Evolutionary conservation across 2,113 vertebrate species (phyloP), one percentile per base, ranked within the genome.

Genomic region (Tauraco erythrolophus): DNA sequence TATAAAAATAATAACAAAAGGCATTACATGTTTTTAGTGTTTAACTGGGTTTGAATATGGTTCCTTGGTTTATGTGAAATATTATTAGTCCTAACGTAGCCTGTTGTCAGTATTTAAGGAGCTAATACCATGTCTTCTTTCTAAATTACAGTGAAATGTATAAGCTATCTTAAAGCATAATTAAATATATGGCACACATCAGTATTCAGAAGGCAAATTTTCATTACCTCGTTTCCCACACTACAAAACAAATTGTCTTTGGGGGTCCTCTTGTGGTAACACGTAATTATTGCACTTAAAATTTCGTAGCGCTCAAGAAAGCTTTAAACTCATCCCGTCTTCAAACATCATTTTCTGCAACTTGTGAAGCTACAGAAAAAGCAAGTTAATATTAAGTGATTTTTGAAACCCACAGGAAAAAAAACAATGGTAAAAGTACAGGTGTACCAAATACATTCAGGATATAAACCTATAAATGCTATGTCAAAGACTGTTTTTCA

Each of bases 221-320:
- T 4, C 39, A 31, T 11, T 9, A 35, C 8, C 60, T 9, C 21
- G 4, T 24, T 71, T 88, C 83, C 35, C 39, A 48, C 41, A 39
- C 86, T 84, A 85, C 30, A 82, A 50, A 30, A 97, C 92, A 90
- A 86, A 80, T 87, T 97, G 95, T 96, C 96, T 97, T 98, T 96
- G 96, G 80, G 96, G 35, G 98, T 85, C 98, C 98, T 98, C 98
- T 95, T 54, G 97, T 98, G 98, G 97, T 72, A 86, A 70, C 17
- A 64, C 10, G 45, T 51, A 54, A 95, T 78, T 48, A 97, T n/a
- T 97, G 91, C 97, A 97, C 25, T 78, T 89, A 65, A 39, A 35
- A 37, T 57, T 58, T 37, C 2, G 17, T 33, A 46, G 54, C 15
- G n/a, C 35, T 51, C 45, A 77, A 76, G 31, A 24, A 71, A 37